A percentile compares a stretch with the other conserved stretches of the same genome.
Evolutionary conservation across 53 echinoderm and acorn worm genomes (phyloP).

Genomic region (Apostichopus leukothele): DNA sequence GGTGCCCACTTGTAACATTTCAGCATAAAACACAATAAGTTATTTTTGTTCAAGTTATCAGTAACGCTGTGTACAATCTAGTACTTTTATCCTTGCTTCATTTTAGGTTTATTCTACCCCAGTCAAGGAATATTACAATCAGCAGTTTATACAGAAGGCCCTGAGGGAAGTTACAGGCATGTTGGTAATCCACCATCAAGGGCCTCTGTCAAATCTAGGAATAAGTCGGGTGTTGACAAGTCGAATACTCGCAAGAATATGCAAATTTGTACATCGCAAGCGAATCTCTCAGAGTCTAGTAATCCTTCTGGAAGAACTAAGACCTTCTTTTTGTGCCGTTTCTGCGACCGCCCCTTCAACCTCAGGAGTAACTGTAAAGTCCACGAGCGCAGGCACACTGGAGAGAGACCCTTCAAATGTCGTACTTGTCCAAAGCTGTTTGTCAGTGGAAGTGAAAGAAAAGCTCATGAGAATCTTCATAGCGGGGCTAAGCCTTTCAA

Average conservation of each 20-base stretch:
- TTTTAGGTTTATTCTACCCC: neutral
- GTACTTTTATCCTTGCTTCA: neutral
- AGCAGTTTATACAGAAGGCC: neutral
- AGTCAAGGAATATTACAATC: neutral
- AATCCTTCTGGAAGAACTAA: neutral
- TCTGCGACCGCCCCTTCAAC: slow-evolving; percentile 3
- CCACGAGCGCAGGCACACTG: slow-evolving; percentile 58
- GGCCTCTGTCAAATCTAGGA: slow-evolving; percentile 7
- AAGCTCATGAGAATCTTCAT: slow-evolving; percentile 40
- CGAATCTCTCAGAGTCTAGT: neutral
- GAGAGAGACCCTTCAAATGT: slow-evolving; percentile 55
- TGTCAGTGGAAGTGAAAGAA: slow-evolving; percentile 25
- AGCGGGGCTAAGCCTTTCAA: slow-evolving; percentile 58
- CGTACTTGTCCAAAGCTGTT: slow-evolving; percentile 36
- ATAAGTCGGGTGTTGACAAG: neutral
- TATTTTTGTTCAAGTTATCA: too few species aligned
- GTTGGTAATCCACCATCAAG: neutral
- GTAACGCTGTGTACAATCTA: neutral
- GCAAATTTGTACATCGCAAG: neutral
- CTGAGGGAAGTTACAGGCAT: neutral
- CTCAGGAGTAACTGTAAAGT: slow-evolving; percentile 2
- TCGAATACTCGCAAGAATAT: neutral
- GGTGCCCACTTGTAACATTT: too few species aligned
- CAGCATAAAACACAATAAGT: too few species aligned
- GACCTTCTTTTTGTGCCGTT: slow-evolving; percentile 16